Evolutionary conservation across 1,140 invertebrate genomes (phyloP), one percentile per base, ranked within the genome.

Genomic region (Drosophila gunungcola): DNA sequence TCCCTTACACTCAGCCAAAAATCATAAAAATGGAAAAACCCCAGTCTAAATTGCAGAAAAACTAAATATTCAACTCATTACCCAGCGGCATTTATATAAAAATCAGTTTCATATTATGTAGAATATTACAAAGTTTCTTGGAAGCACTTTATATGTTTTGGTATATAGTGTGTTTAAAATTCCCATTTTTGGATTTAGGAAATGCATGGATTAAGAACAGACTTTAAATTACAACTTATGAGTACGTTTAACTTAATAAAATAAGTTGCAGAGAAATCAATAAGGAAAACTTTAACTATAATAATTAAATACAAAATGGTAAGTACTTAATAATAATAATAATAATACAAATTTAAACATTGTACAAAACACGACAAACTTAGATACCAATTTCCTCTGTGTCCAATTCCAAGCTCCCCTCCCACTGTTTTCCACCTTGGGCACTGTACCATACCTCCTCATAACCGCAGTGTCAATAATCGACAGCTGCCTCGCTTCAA

Each of bases 391-490:
- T 42, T 63, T 34, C 25, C 34, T 38, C 55, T 1, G 12, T 60
- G 38, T 25, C 29, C 4, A 6, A 2, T 38, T 3, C 6, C 7
- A 12, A 3, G 54, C n/a, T 3, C 4, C 21, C 39, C 41, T 38
- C 10, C 16, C 12, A 9, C 16, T 3, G 25, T 34, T n/a, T 52
- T 52, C 29, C 52, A 32, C 27, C 21, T 64, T 7, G 16, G 48
- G 39, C 61, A 65, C 42, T 53, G 65, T 56, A 52, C 48, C 16
- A 21, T 21, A 21, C 16, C 16, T 21, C 16, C 48, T 61, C 67
- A 55, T 64, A 46, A 88, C 75, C 83, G 84, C 83, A 86, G 83
- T 86, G 83, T 86, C 83, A 86, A 86, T 86, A 86, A 86, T 86
- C 83, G 83, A 86, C 83, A 86, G 83, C 83, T 86, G 83, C 83